These are phyloP conservation scores for Brachypodius melanocephalos DNA, from an alignment of 2,113 vertebrate genomes.

Conservation along the genomic window DNA sequence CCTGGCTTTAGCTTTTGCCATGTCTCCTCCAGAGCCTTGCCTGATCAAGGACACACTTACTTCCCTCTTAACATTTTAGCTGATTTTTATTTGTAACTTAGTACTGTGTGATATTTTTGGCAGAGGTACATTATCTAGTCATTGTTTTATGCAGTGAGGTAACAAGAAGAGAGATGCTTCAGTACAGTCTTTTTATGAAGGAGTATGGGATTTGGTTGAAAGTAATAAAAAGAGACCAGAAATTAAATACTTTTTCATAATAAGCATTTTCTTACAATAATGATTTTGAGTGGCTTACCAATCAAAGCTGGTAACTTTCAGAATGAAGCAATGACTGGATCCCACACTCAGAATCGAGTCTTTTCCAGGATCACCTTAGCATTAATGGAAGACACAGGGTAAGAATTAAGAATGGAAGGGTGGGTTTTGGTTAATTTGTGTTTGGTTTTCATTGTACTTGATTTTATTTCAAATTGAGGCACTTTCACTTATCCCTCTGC, in stretches of 20 bases:
- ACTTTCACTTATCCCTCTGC: not conserved
- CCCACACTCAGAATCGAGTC: slow-evolving; percentile 94
- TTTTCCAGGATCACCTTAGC: slow-evolving; percentile 95
- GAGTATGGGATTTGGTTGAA: not conserved
- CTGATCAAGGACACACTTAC: not conserved
- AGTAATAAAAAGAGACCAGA: not conserved
- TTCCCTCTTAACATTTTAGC: not conserved
- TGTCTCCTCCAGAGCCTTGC: not conserved
- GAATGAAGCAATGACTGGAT: slow-evolving; percentile 99
- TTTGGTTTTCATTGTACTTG: not conserved
- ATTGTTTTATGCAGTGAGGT: not conserved
- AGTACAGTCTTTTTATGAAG: not conserved
- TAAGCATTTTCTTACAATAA: not conserved
- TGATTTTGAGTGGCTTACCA: not conserved
- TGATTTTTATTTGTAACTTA: not conserved
- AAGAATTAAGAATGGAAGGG: slow-evolving; percentile 19
- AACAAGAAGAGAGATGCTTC: not conserved
- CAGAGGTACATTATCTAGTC: not conserved
- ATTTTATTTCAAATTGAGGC: not conserved
- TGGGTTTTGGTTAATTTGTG: not conserved
- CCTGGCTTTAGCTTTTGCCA: not conserved
- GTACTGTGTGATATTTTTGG: not conserved
- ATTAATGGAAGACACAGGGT: slow-evolving; percentile 97
- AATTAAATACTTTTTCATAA: not conserved
- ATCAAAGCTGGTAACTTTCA: slow-evolving; percentile 65